Conservation (phyloP, 2,113 vertebrate species). For the Hippocampus comes region DNA sequence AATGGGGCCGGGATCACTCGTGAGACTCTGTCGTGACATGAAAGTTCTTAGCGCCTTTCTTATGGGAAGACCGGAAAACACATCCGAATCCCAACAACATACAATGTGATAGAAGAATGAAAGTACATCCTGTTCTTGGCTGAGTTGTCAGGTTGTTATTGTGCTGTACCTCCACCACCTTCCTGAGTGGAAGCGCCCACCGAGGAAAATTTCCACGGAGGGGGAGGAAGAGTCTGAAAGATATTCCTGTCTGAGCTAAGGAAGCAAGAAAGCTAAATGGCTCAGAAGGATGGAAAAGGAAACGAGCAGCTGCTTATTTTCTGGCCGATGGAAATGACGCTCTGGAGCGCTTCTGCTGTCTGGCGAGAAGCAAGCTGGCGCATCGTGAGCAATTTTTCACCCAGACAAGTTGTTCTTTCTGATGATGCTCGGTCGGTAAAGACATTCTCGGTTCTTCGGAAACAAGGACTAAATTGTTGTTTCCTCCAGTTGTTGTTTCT, state of each 20-base stretch:
- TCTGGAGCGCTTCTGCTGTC: background rate
- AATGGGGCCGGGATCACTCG: constrained; percentile 38
- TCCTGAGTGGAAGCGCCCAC: background rate
- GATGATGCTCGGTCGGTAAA: background rate
- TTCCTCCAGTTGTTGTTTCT: background rate
- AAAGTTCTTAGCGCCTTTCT: constrained; percentile 44
- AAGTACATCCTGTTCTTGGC: background rate
- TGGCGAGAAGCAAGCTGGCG: background rate
- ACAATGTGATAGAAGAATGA: background rate
- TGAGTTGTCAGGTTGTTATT: background rate
- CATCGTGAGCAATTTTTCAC: background rate
- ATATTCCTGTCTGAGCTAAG: background rate
- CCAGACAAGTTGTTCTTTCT: background rate
- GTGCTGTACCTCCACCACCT: background rate
- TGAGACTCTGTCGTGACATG: constrained; percentile 37
- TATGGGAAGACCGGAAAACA: too few relatives aligned
- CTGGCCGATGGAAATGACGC: constrained; percentile 2
- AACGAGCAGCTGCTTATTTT: constrained; percentile 11
- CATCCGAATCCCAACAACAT: background rate
- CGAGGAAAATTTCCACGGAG: background rate
- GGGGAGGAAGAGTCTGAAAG: background rate
- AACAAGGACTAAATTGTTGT: background rate
- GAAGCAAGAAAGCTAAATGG: constrained; percentile 3
- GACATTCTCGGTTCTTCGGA: background rate
- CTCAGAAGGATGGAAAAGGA: background rate